Base-by-base conservation (phyloP, 2,797 vertebrate genomes). In the Sebastes kiyomatsui region DNA sequence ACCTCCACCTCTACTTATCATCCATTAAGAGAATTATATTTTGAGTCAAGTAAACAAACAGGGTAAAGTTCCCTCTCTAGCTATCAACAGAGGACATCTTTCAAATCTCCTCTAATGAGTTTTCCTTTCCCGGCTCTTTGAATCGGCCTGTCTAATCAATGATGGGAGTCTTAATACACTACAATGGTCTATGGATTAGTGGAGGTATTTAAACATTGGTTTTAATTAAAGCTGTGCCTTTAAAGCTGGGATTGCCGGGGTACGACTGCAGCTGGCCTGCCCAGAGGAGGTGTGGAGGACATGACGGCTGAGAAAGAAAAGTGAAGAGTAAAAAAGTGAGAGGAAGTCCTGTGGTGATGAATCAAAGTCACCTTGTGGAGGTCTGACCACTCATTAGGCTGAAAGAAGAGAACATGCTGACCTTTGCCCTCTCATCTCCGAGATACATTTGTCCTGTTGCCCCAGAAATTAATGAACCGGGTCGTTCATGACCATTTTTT, bases 141-240 rank as follows among this genome's bases (percentile, higher is more conserved):
- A 93, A 91, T 86, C 80, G 25, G 81, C 74, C 68, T 28, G 22
- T 77, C 87, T 66, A 92, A 95, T 95, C 93, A 92, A 89, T 95
- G 90, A 56, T 11, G 28, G 81, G 74, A 90, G 87, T 82, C 80
- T 87, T 82, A 91, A 93, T 90, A 81, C 85, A 87, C 86, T 81
- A 88, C 90, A 93, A 88, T 94, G 79, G 90, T 72, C 87, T 84
- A 94, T 95, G 85, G 95, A 95, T 95, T 94, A 93, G 90, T 75
- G 52, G 75, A 87, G 91, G 92, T 90, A 92, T 95, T 94, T 94
- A 94, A 94, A 93, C 92, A 85, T 72, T 84, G 87, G 70, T 87
- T 93, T 94, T 94, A 95, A 95, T 95, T 95, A 94, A 89, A 85
- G 73, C 46, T 66, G 35, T 67, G 54, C 27, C 68, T 88, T 78